Conservation (phyloP, 1,140 invertebrate genomes). For the Drosophila murphyi region DNA sequence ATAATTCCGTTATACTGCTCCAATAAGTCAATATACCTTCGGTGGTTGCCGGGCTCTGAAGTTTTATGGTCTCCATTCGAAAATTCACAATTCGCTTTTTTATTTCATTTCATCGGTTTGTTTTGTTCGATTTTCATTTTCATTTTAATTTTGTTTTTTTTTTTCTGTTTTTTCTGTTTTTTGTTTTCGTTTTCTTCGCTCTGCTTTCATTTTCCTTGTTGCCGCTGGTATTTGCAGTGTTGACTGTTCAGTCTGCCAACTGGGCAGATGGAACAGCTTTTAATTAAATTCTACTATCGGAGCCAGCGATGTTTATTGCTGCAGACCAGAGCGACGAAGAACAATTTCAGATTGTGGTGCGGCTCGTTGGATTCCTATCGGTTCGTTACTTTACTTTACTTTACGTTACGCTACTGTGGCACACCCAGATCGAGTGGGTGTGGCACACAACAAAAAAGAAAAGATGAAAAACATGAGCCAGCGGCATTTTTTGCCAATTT, state of each 20-base stretch:
- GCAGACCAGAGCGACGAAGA: conserved; percentile 10
- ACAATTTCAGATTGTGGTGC: background rate
- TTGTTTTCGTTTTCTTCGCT: background rate
- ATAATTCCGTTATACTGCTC: background rate
- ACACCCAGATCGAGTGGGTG: too few relatives aligned
- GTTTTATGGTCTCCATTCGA: conserved; percentile 25
- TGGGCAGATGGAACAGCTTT: conserved; percentile 38
- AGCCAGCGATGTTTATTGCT: conserved; percentile 39
- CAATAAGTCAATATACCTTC: conserved; percentile 25
- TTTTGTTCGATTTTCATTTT: conserved; percentile 5
- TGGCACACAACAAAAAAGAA: too few relatives aligned
- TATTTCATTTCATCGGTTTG: conserved; percentile 1
- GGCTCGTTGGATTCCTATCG: too few relatives aligned
- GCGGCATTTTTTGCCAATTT: conserved; percentile 30
- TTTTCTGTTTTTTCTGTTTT: background rate
- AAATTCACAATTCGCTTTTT: conserved; percentile 37
- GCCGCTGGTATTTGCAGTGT: conserved; percentile 9
- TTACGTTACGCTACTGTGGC: too few relatives aligned
- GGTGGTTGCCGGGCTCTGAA: background rate
- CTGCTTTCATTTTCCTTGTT: background rate
- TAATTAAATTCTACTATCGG: conserved; percentile 64
- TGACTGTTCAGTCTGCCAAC: conserved; percentile 9
- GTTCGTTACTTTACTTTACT: too few relatives aligned
- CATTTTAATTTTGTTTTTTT: background rate
- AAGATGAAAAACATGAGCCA: too few relatives aligned